Conservation (phyloP, 2,888 invertebrate genomes). For the Pammene aurita region DNA sequence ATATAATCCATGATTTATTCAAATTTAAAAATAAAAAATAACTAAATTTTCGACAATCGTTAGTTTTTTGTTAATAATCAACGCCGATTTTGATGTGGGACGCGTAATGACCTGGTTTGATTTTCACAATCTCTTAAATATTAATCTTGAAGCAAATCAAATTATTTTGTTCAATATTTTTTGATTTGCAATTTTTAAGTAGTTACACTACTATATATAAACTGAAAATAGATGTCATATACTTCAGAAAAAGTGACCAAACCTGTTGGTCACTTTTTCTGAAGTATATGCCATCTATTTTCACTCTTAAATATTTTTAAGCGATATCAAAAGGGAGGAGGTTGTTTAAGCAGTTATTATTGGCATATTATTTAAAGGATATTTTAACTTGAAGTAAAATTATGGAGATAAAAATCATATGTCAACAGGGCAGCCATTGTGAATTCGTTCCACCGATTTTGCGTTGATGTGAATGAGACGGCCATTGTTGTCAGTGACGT, state of each 20-base stretch:
- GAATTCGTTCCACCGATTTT: constrained; percentile 60
- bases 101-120: constrained; percentile 14
- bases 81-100: neutral
- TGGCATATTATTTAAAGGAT: constrained; percentile 10
- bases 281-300: no score
- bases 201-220: no score
- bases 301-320: neutral
- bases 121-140: neutral
- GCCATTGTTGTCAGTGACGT: constrained; percentile 35
- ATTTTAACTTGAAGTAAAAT: constrained; percentile 38
- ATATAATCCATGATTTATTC: constrained; percentile 3
- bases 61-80: constrained; percentile 15
- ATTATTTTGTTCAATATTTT: no score
- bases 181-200: no score
- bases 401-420: constrained; percentile 48
- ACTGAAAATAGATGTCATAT: no score
- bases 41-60: constrained; percentile 17
- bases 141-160: no score
- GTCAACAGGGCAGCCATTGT: constrained; percentile 57
- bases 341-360: neutral
- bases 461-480: constrained; percentile 44
- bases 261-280: no score
- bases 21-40: constrained; percentile 27
- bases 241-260: no score
- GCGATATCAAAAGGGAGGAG: no score